phyloP scores from a whole-genome alignment of 2,113 vertebrate genomes.

The Lanius ludovicianus region DNA sequence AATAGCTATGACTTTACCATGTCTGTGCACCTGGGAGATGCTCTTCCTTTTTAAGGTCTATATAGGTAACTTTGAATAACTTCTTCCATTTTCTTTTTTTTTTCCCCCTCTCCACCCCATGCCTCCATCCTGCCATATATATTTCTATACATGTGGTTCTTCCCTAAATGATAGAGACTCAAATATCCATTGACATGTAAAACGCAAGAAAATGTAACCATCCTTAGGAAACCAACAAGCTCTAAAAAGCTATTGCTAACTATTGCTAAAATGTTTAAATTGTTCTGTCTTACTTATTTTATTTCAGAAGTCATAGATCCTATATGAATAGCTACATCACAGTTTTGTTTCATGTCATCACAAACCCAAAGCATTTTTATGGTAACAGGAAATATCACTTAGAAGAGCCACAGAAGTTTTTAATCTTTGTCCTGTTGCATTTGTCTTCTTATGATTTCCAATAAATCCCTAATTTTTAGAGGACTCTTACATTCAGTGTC shows the following conservation, averaged over 20 bases:
- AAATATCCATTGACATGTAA: background rate
- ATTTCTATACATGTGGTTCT: background rate
- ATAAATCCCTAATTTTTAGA: background rate
- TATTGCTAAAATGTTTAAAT: background rate
- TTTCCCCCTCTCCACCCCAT: fast-evolving
- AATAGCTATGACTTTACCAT: background rate
- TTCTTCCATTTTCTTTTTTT: background rate
- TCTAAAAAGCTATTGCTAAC: background rate
- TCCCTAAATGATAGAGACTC: background rate
- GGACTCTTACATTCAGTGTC: background rate
- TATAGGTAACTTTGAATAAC: background rate
- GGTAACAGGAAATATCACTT: background rate
- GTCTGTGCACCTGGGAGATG: background rate
- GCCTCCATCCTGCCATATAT: background rate
- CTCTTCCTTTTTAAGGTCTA: background rate
- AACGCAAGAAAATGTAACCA: background rate
- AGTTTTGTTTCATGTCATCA: background rate
- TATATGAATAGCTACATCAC: background rate
- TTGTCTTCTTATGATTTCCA: background rate
- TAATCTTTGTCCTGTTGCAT: background rate
- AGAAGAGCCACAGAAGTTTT: background rate
- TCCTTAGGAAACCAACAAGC: background rate
- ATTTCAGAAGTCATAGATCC: background rate
- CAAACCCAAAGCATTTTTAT: background rate
- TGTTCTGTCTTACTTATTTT: background rate